Conservation (phyloP, 1,140 invertebrate genomes). For the Eubasilissa regina region DNA sequence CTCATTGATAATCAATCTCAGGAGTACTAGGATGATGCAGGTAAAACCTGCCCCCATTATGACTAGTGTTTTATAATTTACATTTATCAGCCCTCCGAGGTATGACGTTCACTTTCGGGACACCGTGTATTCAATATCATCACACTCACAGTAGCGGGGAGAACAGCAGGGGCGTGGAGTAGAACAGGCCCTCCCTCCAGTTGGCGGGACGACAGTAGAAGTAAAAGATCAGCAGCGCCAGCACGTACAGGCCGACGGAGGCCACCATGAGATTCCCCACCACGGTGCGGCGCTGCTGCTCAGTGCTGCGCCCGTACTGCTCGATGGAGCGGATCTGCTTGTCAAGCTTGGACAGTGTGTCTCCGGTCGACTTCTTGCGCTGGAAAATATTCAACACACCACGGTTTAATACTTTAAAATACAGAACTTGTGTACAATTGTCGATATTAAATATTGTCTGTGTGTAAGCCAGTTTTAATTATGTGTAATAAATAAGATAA, state of each 20-base stretch:
- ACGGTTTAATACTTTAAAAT: too few species aligned
- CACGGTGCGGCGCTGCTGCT: slow-evolving; percentile 84
- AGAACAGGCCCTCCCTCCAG: slow-evolving; percentile 79
- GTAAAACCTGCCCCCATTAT: too few species aligned
- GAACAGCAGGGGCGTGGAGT: slow-evolving; percentile 81
- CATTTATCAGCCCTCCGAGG: too few species aligned
- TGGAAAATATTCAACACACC: slow-evolving; percentile 66
- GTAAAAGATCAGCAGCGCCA: slow-evolving; percentile 83
- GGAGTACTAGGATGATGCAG: too few species aligned
- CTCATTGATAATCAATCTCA: too few species aligned
- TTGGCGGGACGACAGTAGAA: slow-evolving; percentile 83
- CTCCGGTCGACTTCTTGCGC: slow-evolving; percentile 84
- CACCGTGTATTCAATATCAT: background rate
- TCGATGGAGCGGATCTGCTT: slow-evolving; percentile 87
- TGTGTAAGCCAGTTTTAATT: too few species aligned
- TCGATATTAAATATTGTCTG: too few species aligned
- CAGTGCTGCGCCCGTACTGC: slow-evolving; percentile 83
- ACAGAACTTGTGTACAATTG: too few species aligned
- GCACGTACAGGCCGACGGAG: slow-evolving; percentile 85
- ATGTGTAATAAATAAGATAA: too few species aligned
- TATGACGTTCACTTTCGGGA: too few species aligned
- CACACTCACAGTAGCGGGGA: slow-evolving; percentile 86
- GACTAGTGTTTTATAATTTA: too few species aligned
- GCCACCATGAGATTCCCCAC: slow-evolving; percentile 85
- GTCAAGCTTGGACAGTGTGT: slow-evolving; percentile 84